Conservation (phyloP, 2,797 vertebrate species). For the Borostomias antarcticus region DNA sequence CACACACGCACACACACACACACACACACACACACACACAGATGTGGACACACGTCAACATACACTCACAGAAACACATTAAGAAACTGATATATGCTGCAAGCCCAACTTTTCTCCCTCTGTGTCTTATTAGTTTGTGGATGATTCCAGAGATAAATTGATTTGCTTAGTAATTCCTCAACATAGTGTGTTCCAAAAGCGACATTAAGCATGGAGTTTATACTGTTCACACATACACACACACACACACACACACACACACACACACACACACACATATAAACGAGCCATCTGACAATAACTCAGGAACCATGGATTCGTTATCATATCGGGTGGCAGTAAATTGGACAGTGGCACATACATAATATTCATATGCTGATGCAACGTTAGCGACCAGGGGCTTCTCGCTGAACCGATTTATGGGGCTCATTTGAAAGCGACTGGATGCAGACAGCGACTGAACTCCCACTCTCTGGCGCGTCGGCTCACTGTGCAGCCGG, state of each 20-base stretch:
- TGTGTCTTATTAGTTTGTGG: conserved; percentile 70
- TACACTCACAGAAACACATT: conserved; percentile 44
- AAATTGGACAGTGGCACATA: conserved; percentile 73
- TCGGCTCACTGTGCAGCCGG: conserved; percentile 38
- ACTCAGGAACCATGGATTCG: conserved; percentile 65
- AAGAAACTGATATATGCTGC: conserved; percentile 33
- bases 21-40: conserved; percentile 19
- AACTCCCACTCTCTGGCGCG: conserved; percentile 72
- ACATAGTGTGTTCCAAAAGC: conserved; percentile 59
- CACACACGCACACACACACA: neutral
- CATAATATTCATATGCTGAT: conserved; percentile 77
- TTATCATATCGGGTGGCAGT: conserved; percentile 62
- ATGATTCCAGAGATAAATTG: conserved; percentile 56
- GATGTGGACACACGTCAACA: neutral
- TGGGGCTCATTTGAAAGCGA: conserved; percentile 78
- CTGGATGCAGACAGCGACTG: conserved; percentile 68
- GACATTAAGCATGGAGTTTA: neutral
- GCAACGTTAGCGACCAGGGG: conserved; percentile 66
- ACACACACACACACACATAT: conserved; percentile 35
- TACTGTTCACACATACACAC: conserved; percentile 47
- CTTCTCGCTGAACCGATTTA: conserved; percentile 76
- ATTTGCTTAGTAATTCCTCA: conserved; percentile 76
- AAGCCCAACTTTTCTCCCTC: conserved; percentile 51
- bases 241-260: conserved; percentile 33
- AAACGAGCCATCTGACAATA: conserved; percentile 69